Percentiles rank a stretch among this genome's conserved stretches.
phyloP scores from a whole-genome alignment of 2,888 invertebrate species.

The Allygus modestus region DNA sequence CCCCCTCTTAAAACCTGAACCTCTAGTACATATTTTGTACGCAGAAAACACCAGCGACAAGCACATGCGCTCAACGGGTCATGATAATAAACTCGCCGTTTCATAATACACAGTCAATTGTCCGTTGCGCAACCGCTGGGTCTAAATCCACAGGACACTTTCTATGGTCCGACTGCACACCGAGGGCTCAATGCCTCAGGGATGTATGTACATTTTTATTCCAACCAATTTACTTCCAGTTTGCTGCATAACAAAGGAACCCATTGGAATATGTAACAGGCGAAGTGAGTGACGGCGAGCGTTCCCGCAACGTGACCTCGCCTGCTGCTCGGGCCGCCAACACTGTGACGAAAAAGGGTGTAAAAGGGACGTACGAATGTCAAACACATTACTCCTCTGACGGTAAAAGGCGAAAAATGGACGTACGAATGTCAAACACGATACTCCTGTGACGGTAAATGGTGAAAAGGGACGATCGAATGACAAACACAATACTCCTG shows the following conservation, averaged over 20 bases:
- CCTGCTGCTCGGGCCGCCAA: too few relatives aligned
- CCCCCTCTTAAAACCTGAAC: too few relatives aligned
- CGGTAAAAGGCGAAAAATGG: too few relatives aligned
- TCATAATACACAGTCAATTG: neutral
- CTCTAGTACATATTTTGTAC: too few relatives aligned
- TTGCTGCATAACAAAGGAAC: neutral
- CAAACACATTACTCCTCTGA: too few relatives aligned
- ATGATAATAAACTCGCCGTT: neutral
- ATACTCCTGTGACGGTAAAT: too few relatives aligned
- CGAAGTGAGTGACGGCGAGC: neutral
- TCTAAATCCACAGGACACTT: neutral
- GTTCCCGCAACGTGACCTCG: neutral
- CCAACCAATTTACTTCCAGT: neutral
- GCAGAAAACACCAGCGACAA: too few relatives aligned
- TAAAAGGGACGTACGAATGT: too few relatives aligned
- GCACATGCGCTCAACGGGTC: neutral
- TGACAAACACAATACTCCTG: too few relatives aligned
- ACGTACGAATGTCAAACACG: too few relatives aligned
- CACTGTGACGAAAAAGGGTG: too few relatives aligned
- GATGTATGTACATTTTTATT: conserved; percentile 24
- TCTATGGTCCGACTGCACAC: neutral
- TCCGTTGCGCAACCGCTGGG: neutral
- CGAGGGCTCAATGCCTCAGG: neutral
- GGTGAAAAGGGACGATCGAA: too few relatives aligned
- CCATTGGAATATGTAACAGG: conserved; percentile 19